Evolutionary conservation across 2,113 vertebrate species (phyloP), one percentile per base, ranked within the genome.

Genomic region (Cacatua alba): DNA sequence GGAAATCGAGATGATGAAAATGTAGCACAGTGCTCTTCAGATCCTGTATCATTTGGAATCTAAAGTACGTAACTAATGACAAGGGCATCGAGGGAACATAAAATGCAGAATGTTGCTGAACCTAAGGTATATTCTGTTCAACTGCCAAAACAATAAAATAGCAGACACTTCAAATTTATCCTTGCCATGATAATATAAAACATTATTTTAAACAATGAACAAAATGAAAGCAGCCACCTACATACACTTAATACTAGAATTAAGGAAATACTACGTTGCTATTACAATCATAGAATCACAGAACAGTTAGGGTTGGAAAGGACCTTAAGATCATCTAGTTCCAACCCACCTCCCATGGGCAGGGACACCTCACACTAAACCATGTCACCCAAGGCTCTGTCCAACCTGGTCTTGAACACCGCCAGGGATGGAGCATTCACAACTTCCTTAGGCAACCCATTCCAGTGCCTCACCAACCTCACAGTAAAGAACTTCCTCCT

Each of bases 61-160:
- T 62, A 17, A 65, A 57, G 21, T 9, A n/a, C 1, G n/a, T 59
- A 95, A 95, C 88, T 96, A 97, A 93, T 70, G 55, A 88, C 86
- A 91, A 94, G 80, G 71, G 35, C 49, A 71, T 39, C 26, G 13
- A 63, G 70, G 65, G 86, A 89, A 71, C 65, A 64, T 10, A 65
- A 89, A 52, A 88, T 17, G 60, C 75, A 91, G 72, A 82, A 52
- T 49, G 79, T 19, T 19, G 39, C 79, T 91, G 79, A 79, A 86
- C 41, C 69, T 77, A 82, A 91, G 69, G 74, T 26, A 17, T 67
- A 44, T 10, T 48, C 85, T 75, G 75, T 43, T 69, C 43, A 81
- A 82, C 39, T 59, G 35, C 3, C 31, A 46, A 53, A 52, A 49
- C 51, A 55, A 52, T 55, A 37, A 85, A 77, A 57, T n/a, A 71